These are phyloP conservation scores for Tryphoninae sp. DNA, from an alignment of 2,888 invertebrate species.

Conservation along the genomic window DNA sequence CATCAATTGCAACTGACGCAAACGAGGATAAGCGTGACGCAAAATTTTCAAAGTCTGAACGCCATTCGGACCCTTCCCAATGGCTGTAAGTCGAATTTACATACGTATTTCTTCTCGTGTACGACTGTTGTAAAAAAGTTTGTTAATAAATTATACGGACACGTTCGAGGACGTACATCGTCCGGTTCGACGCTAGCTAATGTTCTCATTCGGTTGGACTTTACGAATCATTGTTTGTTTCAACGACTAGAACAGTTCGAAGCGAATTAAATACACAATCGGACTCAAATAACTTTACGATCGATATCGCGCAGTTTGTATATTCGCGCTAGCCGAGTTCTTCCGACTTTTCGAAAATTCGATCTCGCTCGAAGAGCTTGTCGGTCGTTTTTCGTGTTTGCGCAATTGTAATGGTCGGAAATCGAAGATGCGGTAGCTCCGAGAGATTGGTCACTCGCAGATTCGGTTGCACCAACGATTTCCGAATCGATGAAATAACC, in stretches of 20 bases:
- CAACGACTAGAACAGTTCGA: slow-evolving; percentile 38
- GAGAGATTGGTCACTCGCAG: no score
- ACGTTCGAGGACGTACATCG: not conserved
- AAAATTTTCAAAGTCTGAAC: slow-evolving; percentile 74
- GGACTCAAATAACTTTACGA: slow-evolving; percentile 67
- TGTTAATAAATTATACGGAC: not conserved
- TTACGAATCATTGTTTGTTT: slow-evolving; percentile 49
- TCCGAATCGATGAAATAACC: no score
- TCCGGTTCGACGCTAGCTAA: not conserved
- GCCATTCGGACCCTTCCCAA: slow-evolving; percentile 68
- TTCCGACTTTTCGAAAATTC: slow-evolving; percentile 2
- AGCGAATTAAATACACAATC: slow-evolving; percentile 62
- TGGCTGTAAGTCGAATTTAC: slow-evolving; percentile 39
- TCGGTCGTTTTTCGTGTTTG: not conserved
- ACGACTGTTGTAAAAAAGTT: not conserved
- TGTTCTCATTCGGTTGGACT: slow-evolving; percentile 22
- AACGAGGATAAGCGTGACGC: slow-evolving; percentile 77
- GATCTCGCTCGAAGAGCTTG: not conserved
- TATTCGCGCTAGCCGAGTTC: slow-evolving; percentile 34
- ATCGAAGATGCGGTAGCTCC: no score
- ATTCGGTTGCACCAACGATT: no score
- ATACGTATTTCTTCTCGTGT: not conserved
- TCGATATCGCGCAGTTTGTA: slow-evolving; percentile 35
- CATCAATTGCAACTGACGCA: slow-evolving; percentile 76
- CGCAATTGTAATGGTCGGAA: no score